Base-by-base conservation (phyloP, 2,113 vertebrate species). In the Lepus timidus region DNA sequence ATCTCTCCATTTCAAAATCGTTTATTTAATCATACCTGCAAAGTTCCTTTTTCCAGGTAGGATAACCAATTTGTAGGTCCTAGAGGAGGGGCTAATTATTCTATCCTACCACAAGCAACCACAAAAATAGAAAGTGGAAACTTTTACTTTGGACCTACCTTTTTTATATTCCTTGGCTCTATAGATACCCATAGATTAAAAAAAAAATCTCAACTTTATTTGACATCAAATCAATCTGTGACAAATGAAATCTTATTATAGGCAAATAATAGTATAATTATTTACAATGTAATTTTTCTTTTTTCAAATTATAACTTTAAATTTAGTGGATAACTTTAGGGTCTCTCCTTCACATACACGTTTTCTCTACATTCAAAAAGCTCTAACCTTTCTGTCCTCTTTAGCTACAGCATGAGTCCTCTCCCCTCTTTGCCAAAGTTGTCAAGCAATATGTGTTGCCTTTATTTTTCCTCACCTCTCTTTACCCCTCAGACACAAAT, bases 211-310 rank as follows among this genome's bases (percentile, higher is more conserved):
- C 8, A 33, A 52, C 33, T 61, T 67, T 51, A 76, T 52, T 93
- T 81, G 74, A 78, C 13, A 67, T 82, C 27, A 73, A 55, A 51
- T 81, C 4, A 44, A 31, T 89, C 71, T 89, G 23, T 85, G 65
- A 90, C 61, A 80, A 85, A 36, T 74, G 49, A 93, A 85, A 83
- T 80, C 93, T 78, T 85, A 91, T 84, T 92, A 80, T 33, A 81
- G 23, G 12, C 4, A 81, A 88, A 4, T 36, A 79, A 90, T 80
- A 67, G 68, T 58, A 86, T 36, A 78, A 67, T 9, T 76, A 51
- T 36, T 75, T 92, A 61, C 68, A 23, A 55, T 36, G 7, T 62
- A 49, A 36, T 65, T 93, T 82, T 86, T 83, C n/a, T 74, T 88
- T 88, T 25, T 84, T 90, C 12, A 90, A 39, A 80, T 87, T 81